Evolutionary conservation across 64 coral and sea anemone genomes (phyloP), one percentile per base, ranked within the genome.

Genomic region (Montipora efflorescens): DNA sequence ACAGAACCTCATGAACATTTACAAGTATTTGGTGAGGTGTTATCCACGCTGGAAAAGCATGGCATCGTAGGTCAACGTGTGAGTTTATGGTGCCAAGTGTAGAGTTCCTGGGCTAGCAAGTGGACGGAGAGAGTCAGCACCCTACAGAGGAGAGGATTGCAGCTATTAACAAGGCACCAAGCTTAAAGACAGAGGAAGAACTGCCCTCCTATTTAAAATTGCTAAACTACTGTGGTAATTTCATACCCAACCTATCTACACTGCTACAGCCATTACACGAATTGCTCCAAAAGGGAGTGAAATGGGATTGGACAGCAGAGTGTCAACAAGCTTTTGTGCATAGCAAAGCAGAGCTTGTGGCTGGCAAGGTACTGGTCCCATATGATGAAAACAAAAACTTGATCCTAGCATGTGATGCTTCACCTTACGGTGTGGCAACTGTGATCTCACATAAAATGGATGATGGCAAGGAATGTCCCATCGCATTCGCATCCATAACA

Each of bases 51-150:
- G 11, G 59, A 87, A 36, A 72, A 87, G 70, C 62, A 93, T 83
- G 83, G 91, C 28, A 46, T 93, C 7, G 2, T 82, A 73, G 76
- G 20, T 16, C 91, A 7, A 87, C 87, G 71, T 93, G 91, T 83
- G 47, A 75, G 82, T 93, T 87, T 44, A 87, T 93, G 91, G 69
- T 83, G 46, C 66, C 71, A 59, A 74, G 76, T 21, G 91, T 93
- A n/a, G 80, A 87, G 25, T 93, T 79, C 91, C 20, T 87, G 7
- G 91, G 91, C 2, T 68, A 75, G 14, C 86, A 79, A 18, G 45
- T 93, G 9, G 78, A 73, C 9, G 19, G 47, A 79, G 80, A 71
- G 67, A 83, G 91, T 16, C 25, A 78, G 25, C 19, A 87, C 7
- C 74, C 91, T 47, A 79, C 78, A n/a, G 77, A 48, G 8, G 57